Evolutionary conservation across 2,888 invertebrate genomes (phyloP), one percentile per base, ranked within the genome.

Genomic region (Lasius platythorax): DNA sequence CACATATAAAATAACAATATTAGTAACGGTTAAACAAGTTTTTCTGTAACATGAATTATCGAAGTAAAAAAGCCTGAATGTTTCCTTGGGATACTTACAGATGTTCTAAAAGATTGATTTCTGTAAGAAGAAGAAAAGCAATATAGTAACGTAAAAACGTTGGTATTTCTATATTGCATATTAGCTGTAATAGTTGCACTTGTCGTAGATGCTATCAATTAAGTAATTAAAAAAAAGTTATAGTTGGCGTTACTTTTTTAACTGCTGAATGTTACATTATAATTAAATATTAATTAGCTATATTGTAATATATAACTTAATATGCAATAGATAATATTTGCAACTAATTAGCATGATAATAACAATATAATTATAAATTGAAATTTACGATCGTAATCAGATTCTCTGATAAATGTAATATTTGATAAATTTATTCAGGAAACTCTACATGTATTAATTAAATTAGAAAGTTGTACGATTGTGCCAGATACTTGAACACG

Each of bases 391-490:
- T 40, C n/a, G 12, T 67, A 58, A 67, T 68, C n/a, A 50, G 67
- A 23, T 30, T 15, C 56, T 67, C 43, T 33, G 8, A 56, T 33
- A 46, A 15, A 70, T 33, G 6, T 68, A 68, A 79, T 12, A 33
- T 61, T 70, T 70, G 23, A 70, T 67, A 67, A 46, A 43, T 58
- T 23, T 18, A 28, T 33, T 58, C 15, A 33, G 5, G n/a, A 53
- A 23, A 23, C 18, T 33, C 4, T 2, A 33, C 23, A 43, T 15
- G 9, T 37, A 61, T 70, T 70, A 79, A 79, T 70, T 79, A 79
- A 70, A 61, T 79, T 79, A 79, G 37, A 79, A 79, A 76, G 61
- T 79, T 61, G 46, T 28, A 40, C 28, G 28, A 40, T 37, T 46
- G 46, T 61, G 70, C 15, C 11, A 11, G 23, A 43, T 68, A 61